A percentile compares a stretch with the other conserved stretches of the same genome.
phyloP scores from a whole-genome alignment of 92 coral and sea anemone species.

The Plumapathes pennacea region DNA sequence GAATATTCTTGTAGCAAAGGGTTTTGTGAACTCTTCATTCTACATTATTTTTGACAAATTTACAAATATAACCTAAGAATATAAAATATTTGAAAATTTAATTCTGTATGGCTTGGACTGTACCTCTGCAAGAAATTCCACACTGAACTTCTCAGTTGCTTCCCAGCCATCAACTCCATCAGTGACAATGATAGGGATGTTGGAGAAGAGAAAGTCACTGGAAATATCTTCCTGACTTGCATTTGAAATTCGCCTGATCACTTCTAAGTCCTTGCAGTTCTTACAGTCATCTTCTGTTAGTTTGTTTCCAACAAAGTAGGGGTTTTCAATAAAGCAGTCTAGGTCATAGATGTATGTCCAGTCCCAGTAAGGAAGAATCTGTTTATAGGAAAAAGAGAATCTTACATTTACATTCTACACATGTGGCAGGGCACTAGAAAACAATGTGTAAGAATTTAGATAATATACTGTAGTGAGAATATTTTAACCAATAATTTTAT shows the following conservation, averaged over 20 bases:
- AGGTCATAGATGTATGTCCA: slow-evolving; percentile 77
- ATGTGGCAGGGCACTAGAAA: too few species aligned
- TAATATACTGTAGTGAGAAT: too few species aligned
- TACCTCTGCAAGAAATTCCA: slow-evolving; percentile 78
- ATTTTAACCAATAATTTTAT: too few species aligned
- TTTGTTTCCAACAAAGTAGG: slow-evolving; percentile 59
- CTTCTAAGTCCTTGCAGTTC: slow-evolving; percentile 52
- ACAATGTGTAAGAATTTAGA: too few species aligned
- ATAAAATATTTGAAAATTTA: too few species aligned
- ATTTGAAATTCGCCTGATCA: slow-evolving; percentile 25
- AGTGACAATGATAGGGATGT: slow-evolving; percentile 71
- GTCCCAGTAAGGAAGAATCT: slow-evolving; percentile 97
- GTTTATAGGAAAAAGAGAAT: too few species aligned
- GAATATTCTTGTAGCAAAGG: too few species aligned
- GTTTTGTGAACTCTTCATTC: too few species aligned
- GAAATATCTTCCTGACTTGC: slow-evolving; percentile 61
- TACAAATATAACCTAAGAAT: too few species aligned
- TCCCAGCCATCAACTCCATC: slow-evolving; percentile 88
- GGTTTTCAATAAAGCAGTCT: slow-evolving; percentile 85
- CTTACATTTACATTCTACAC: too few species aligned
- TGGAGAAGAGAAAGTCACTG: slow-evolving; percentile 49
- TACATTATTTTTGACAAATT: too few species aligned
- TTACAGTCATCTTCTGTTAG: slow-evolving; percentile 79
- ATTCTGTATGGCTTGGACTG: too few species aligned
- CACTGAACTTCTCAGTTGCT: slow-evolving; percentile 62